A percentile compares a stretch with the other conserved stretches of the same genome.
These are phyloP conservation scores for Tringa solitaria DNA, from an alignment of 2,113 vertebrate species.

Conservation along the genomic window DNA sequence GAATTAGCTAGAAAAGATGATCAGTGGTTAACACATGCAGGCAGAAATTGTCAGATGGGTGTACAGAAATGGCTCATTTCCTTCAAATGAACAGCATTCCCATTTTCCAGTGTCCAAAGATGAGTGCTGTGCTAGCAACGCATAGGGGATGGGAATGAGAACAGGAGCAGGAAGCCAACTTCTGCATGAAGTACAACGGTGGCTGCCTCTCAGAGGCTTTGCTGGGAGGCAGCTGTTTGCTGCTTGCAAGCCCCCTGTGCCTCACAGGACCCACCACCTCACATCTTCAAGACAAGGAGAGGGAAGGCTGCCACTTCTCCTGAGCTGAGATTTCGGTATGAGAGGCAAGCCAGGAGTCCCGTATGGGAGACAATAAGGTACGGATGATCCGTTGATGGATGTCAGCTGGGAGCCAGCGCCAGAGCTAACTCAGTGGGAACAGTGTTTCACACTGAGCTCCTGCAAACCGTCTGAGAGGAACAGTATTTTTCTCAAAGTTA, in stretches of 20 bases:
- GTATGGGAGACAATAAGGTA: background rate
- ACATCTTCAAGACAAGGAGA: background rate
- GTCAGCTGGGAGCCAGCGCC: background rate
- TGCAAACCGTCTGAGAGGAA: background rate
- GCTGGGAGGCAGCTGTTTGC: background rate
- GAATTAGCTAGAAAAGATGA: background rate
- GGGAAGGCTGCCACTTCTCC: background rate
- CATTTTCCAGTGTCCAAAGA: background rate
- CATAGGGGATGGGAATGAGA: background rate
- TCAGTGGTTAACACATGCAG: background rate
- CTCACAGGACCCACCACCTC: background rate
- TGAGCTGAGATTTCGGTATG: background rate
- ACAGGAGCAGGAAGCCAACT: background rate
- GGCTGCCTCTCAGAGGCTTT: background rate
- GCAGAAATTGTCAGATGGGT: background rate
- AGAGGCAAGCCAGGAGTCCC: background rate
- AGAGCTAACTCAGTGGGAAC: background rate
- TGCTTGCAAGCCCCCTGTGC: rapidly evolving
- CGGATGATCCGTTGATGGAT: background rate
- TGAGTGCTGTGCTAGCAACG: background rate
- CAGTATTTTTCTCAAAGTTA: background rate
- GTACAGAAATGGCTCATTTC: background rate
- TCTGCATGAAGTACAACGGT: background rate
- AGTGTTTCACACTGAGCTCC: background rate
- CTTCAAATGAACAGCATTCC: background rate